phyloP scores from a whole-genome alignment of 2,797 vertebrate species.

The Prunella strophiata region DNA sequence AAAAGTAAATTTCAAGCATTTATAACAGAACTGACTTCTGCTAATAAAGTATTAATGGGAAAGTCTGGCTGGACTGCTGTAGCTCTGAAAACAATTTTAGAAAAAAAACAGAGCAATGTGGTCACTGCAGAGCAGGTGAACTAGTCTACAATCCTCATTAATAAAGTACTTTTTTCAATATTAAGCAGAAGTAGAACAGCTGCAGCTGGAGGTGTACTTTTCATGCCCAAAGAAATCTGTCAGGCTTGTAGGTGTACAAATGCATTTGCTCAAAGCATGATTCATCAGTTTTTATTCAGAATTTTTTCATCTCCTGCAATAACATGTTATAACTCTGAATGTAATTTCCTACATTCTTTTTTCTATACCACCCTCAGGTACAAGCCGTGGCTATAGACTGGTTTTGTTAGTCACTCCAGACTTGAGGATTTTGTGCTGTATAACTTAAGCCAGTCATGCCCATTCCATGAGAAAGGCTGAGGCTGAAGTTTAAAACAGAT shows the following conservation, averaged over 20 bases:
- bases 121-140: constrained; percentile 13
- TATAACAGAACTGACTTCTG: constrained; percentile 1
- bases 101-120: not conserved
- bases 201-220: not conserved
- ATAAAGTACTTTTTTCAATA: constrained; percentile 5
- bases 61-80: not conserved
- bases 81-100: constrained; percentile 29
- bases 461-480: not conserved
- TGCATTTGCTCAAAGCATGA: not conserved
- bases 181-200: not conserved
- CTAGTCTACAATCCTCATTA: not conserved
- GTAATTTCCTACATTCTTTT: not conserved
- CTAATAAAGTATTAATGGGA: constrained; percentile 51
- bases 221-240: not conserved
- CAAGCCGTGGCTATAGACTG: not conserved
- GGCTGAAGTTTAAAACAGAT: not conserved
- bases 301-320: not conserved
- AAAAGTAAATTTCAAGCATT: not conserved
- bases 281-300: not conserved
- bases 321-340: not conserved
- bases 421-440: accelerated
- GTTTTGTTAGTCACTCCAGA: not conserved
- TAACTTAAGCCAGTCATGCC: not conserved
- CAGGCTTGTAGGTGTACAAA: not conserved
- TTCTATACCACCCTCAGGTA: not conserved